Percentiles rank a stretch among this genome's conserved stretches.
Evolutionary conservation across 2,797 vertebrate genomes (phyloP).

Genomic region (Eulemur rubriventer): DNA sequence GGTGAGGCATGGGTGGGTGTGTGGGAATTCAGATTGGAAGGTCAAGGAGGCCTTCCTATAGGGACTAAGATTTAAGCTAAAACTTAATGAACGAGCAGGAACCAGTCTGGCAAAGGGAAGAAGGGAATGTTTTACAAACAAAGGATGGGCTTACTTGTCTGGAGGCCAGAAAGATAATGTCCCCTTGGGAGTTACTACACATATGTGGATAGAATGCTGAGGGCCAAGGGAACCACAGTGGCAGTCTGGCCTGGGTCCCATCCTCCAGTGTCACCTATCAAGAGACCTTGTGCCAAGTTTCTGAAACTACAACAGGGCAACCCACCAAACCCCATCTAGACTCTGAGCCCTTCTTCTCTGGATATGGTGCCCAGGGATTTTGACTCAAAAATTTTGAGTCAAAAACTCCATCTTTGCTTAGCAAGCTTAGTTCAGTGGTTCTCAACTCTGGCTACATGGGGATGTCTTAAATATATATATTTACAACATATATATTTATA

Average conservation of each 20-base stretch:
- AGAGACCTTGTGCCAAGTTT: neutral
- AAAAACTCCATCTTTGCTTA: neutral
- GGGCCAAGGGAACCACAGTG: neutral
- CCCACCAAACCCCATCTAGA: too few species aligned
- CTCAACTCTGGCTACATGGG: neutral
- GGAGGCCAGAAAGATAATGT: neutral
- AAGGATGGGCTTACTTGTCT: neutral
- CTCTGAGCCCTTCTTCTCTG: neutral
- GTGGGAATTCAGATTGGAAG: neutral
- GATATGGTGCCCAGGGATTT: neutral
- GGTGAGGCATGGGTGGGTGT: too few species aligned
- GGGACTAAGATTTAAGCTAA: neutral
- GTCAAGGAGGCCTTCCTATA: neutral
- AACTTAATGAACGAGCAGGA: neutral
- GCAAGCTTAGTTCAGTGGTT: neutral
- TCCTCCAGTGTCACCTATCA: too few species aligned
- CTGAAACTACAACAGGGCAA: neutral
- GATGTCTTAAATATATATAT: neutral
- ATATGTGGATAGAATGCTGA: neutral
- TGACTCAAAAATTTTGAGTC: neutral
- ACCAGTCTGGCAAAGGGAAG: neutral
- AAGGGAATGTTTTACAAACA: neutral
- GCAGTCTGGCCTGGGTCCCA: neutral
- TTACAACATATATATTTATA: too few species aligned
- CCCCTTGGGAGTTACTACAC: neutral